Evolutionary conservation across 2,888 invertebrate species (phyloP).

Genomic region (Mesoligia furuncula): DNA sequence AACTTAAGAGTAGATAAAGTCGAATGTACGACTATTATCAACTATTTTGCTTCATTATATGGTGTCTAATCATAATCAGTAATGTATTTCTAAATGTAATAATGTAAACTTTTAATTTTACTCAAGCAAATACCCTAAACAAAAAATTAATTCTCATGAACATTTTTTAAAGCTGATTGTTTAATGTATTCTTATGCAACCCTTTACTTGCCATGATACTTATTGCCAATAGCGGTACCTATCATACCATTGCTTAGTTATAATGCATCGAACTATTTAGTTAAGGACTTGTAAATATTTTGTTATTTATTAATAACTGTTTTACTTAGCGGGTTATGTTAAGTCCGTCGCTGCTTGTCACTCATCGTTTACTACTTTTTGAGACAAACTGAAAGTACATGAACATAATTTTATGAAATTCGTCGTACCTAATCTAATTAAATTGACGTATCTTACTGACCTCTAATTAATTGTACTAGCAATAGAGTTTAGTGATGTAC

Average conservation of each 20-base stretch:
- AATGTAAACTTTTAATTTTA: neutral
- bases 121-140: neutral
- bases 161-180: slow-evolving; percentile 24
- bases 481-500: neutral
- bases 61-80: slow-evolving; percentile 9
- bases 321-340: slow-evolving; percentile 38
- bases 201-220: slow-evolving; percentile 66
- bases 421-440: neutral
- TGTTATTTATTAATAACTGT: slow-evolving; percentile 68
- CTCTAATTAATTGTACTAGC: neutral
- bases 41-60: slow-evolving; percentile 11
- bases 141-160: slow-evolving; percentile 3
- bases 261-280: slow-evolving; percentile 61
- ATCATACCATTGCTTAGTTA: slow-evolving; percentile 66
- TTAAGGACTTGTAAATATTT: slow-evolving; percentile 63
- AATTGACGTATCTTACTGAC: neutral
- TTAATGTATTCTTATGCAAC: slow-evolving; percentile 46
- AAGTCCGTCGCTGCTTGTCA: slow-evolving; percentile 38
- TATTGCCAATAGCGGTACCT: slow-evolving; percentile 63
- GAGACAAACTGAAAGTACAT: neutral
- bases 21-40: slow-evolving; percentile 9
- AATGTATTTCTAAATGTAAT: slow-evolving; percentile 17
- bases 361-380: slow-evolving; percentile 1
- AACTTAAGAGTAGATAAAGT: slow-evolving; percentile 16
- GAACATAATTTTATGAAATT: neutral